Evolutionary conservation across 2,797 vertebrate genomes (phyloP).

Genomic region (Squalus acanthias): DNA sequence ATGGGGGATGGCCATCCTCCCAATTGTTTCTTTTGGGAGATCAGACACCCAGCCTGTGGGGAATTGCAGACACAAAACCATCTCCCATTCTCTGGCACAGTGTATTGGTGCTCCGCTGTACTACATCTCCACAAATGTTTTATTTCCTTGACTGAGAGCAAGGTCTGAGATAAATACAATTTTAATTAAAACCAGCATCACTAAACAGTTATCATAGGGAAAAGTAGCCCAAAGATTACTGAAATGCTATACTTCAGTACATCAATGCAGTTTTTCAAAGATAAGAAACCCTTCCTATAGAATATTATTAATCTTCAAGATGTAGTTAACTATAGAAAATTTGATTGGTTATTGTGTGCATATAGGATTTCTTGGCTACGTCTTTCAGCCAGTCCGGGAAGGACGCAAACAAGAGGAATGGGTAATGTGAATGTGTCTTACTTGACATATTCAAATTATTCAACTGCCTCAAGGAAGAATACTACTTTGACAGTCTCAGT

Average conservation of each 20-base stretch:
- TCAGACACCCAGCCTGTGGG: neutral
- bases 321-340: neutral
- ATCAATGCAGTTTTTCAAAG: no score
- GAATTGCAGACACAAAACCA: neutral
- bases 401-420: neutral
- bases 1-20: neutral
- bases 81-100: neutral
- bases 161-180: neutral
- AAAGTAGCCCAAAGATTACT: neutral
- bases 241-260: neutral
- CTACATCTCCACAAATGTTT: neutral
- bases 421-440: neutral
- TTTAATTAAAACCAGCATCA: neutral
- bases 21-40: neutral
- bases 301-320: neutral
- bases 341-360: neutral
- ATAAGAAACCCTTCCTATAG: neutral
- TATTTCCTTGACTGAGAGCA: neutral
- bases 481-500: neutral
- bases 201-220: neutral
- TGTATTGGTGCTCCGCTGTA: neutral
- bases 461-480: neutral
- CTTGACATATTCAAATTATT: constrained; percentile 18
- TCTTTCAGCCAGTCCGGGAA: neutral
- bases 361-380: neutral